Evolutionary conservation across 2,797 vertebrate genomes (phyloP), one percentile per base, ranked within the genome.

Genomic region (Sebastes melanostomus): DNA sequence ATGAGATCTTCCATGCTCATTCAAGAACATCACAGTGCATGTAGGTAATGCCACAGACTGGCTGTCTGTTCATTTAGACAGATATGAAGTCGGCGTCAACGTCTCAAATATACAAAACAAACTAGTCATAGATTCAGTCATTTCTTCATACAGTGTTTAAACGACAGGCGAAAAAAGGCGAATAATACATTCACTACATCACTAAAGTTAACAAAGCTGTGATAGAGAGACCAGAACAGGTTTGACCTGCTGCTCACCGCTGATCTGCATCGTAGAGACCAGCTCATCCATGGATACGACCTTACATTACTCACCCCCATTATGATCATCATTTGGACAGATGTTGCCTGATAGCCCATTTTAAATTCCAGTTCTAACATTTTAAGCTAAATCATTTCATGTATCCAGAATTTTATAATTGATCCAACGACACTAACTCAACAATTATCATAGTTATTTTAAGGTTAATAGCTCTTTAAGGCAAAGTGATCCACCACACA

Each of bases 11-110:
- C 77, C 73, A 71, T 80, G 75, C 73, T 85, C 69, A 66, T 86
- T 82, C 55, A 76, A 92, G 90, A 95, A 94, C 95, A 95, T 95
- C 95, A 96, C 95, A 97, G 96, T 96, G 96, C 95, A 96, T 96
- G 94, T 92, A 69, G 94, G 38, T 95, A 95, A 94, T 91, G 54
- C 55, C 66, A 81, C 73, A 88, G 62, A 67, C 50, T n/a, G 42
- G 27, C 59, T 18, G 52, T 67, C 77, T 50, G 69, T 89, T 89
- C 88, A 92, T 81, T 59, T 29, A 50, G 18, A 78, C 71, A 75
- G 68, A 78, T 25, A 82, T 24, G 11, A 78, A 66, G 25, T 22
- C 55, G 20, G 55, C 79, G 77, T 77, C 72, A 22, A 42, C 24
- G 4, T 58, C 56, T 18, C 61, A 59, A 29, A 54, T 11, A 22